Conservation (phyloP, 2,113 vertebrate species). For the Thryonomys swinderianus region DNA sequence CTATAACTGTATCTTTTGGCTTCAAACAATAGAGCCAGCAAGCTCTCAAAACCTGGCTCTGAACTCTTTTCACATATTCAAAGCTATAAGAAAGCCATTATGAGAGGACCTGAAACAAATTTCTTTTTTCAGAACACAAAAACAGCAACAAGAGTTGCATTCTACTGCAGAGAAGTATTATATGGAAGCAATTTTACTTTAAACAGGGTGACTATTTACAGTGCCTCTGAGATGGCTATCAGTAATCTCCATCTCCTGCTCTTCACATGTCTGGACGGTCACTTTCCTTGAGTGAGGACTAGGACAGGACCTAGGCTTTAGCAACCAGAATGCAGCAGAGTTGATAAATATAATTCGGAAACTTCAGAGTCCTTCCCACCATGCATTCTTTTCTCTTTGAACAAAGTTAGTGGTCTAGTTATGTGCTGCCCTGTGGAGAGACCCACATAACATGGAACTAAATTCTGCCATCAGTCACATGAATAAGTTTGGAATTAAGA, state of each 20-base stretch:
- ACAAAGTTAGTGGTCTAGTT: not conserved
- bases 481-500: not conserved
- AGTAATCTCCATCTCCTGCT: not conserved
- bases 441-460: not conserved
- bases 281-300: not conserved
- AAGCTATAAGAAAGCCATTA: constrained; percentile 29
- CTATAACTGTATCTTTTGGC: not conserved
- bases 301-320: not conserved
- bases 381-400: not conserved
- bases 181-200: constrained; percentile 30
- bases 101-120: not conserved
- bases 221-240: not conserved
- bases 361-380: not conserved
- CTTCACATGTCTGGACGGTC: not conserved
- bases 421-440: not conserved
- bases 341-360: not conserved
- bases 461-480: not conserved
- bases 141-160: not conserved
- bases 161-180: not conserved
- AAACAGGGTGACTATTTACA: not conserved
- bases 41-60: constrained; percentile 22
- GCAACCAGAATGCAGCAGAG: not conserved
- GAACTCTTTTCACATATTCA: constrained; percentile 43
- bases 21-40: constrained; percentile 17
- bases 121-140: constrained; percentile 37